Conservation (phyloP, 2,797 vertebrate genomes). For the Champsocephalus gunnari region DNA sequence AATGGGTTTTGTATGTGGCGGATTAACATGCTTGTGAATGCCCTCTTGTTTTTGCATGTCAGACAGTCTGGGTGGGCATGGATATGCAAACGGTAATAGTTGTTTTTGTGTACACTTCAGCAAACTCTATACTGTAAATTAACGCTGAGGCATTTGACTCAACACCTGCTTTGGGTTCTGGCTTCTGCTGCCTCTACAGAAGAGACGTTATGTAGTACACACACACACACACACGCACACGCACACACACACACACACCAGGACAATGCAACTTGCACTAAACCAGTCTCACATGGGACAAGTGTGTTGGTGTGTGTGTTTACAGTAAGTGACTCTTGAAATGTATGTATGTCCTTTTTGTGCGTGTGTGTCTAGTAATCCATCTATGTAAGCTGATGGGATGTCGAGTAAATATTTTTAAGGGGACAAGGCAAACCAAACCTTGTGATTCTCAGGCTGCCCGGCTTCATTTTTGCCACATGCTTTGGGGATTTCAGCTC, state of each 20-base stretch:
- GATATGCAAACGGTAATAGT: too few relatives aligned
- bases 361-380: slow-evolving; percentile 49
- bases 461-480: slow-evolving; percentile 62
- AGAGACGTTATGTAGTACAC: slow-evolving; percentile 31
- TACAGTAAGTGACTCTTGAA: not conserved
- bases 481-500: slow-evolving; percentile 62
- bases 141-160: slow-evolving; percentile 3
- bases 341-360: slow-evolving; percentile 5
- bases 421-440: slow-evolving; percentile 27
- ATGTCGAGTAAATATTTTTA: slow-evolving; percentile 49
- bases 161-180: not conserved
- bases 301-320: slow-evolving; percentile 19
- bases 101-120: too few relatives aligned
- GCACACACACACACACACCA: not conserved
- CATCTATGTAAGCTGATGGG: slow-evolving; percentile 51
- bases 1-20: not conserved
- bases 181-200: slow-evolving; percentile 31
- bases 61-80: not conserved
- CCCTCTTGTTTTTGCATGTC: not conserved
- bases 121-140: slow-evolving; percentile 10
- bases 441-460: slow-evolving; percentile 54
- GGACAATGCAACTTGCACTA: slow-evolving; percentile 42
- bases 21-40: not conserved
- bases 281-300: not conserved
- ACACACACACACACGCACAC: not conserved